A percentile compares a stretch with the other conserved stretches of the same genome.
These are phyloP conservation scores for Tricholauxania praeusta DNA, from an alignment of 2,888 invertebrate species.

Conservation along the genomic window DNA sequence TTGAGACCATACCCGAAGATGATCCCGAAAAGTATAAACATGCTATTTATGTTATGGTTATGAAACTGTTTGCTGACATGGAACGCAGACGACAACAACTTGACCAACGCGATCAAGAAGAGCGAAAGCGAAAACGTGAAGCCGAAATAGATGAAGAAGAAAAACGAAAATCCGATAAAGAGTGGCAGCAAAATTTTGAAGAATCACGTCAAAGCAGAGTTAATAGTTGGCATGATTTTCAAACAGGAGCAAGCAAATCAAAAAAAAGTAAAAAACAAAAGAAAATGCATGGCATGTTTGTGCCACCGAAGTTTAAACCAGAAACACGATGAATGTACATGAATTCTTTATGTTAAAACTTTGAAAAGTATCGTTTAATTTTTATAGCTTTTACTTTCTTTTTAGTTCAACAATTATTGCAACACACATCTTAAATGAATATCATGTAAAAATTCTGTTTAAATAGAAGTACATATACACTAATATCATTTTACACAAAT, in stretches of 20 bases:
- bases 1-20: slow-evolving; percentile 86
- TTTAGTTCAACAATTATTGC: background rate
- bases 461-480: background rate
- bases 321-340: slow-evolving; percentile 78
- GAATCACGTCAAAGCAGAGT: slow-evolving; percentile 93
- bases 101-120: slow-evolving; percentile 91
- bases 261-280: slow-evolving; percentile 83
- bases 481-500: background rate
- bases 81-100: slow-evolving; percentile 90
- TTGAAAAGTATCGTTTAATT: slow-evolving; percentile 19
- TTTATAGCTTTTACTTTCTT: background rate
- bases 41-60: slow-evolving; percentile 97
- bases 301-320: slow-evolving; percentile 93
- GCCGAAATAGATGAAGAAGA: slow-evolving; percentile 94
- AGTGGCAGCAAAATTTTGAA: slow-evolving; percentile 99
- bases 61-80: slow-evolving; percentile 97
- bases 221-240: slow-evolving; percentile 93
- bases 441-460: background rate
- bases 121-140: slow-evolving; percentile 93
- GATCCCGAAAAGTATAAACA: slow-evolving; percentile 88
- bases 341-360: too few species aligned
- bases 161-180: slow-evolving; percentile 88
- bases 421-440: too few species aligned
- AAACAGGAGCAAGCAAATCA: slow-evolving; percentile 73
- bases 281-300: slow-evolving; percentile 81